Evolutionary conservation across 2,797 vertebrate species (phyloP).

Genomic region (Eurystomus glaucurus): DNA sequence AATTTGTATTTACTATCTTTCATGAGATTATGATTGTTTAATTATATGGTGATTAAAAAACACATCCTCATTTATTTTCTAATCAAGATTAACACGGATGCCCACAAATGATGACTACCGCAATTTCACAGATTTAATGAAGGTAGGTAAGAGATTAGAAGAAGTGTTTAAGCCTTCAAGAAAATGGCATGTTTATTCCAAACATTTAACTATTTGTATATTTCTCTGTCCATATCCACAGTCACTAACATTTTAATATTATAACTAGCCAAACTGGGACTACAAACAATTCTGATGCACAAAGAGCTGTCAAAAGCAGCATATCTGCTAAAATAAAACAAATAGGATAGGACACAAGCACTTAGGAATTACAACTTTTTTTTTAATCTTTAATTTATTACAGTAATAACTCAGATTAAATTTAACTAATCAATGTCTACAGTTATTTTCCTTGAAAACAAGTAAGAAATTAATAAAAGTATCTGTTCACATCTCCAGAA

Average conservation of each 20-base stretch:
- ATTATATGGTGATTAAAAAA: background rate
- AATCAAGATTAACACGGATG: background rate
- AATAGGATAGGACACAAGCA: background rate
- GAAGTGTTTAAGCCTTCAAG: background rate
- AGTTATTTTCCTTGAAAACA: background rate
- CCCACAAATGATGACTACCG: background rate
- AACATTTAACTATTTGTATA: background rate
- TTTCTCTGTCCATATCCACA: background rate
- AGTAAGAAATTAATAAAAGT: background rate
- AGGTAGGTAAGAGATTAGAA: background rate
- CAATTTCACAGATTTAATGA: background rate
- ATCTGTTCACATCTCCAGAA: background rate
- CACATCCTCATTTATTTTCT: background rate
- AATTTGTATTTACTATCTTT: conserved; percentile 31
- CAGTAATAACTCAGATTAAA: background rate
- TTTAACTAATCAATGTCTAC: accelerated
- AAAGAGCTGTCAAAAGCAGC: background rate
- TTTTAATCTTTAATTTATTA: background rate
- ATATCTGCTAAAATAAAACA: background rate
- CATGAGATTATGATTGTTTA: background rate
- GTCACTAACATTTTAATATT: background rate
- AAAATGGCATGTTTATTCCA: background rate
- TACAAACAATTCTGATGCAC: background rate
- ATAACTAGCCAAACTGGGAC: background rate
- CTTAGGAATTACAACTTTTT: background rate